Evolutionary conservation across 2,888 invertebrate species (phyloP).

Genomic region (Gnatocerus cornutus): DNA sequence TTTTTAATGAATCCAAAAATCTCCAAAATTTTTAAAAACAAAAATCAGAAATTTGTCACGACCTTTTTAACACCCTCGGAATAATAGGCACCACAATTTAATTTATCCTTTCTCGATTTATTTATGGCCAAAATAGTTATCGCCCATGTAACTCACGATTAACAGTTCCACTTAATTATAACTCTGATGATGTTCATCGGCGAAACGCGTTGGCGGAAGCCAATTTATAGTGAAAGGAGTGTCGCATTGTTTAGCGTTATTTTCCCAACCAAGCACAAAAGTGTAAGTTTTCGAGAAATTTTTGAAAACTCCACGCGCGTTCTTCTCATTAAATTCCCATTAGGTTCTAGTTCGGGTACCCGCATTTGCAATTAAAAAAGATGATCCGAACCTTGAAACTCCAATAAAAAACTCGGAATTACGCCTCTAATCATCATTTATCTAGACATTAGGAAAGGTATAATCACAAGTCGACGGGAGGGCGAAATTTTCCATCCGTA

Average conservation of each 20-base stretch:
- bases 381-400: conserved; percentile 23
- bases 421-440: conserved; percentile 27
- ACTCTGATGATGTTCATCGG: conserved; percentile 2
- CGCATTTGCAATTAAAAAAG: conserved; percentile 25
- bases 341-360: conserved; percentile 6
- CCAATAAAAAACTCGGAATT: conserved; percentile 10
- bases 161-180: neutral
- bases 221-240: conserved; percentile 1
- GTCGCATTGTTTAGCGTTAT: neutral
- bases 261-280: neutral
- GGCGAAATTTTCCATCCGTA: conserved; percentile 25
- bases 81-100: too few species aligned
- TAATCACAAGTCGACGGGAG: conserved; percentile 28
- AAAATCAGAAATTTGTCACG: too few species aligned
- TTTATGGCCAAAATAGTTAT: neutral
- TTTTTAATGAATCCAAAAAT: too few species aligned
- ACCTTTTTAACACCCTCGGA: too few species aligned
- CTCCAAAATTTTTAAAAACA: too few species aligned
- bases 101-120: too few species aligned
- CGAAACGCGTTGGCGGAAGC: neutral
- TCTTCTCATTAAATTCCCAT: conserved; percentile 19
- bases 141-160: neutral
- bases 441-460: conserved; percentile 28
- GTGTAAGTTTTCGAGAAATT: neutral
- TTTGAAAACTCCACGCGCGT: neutral